Conservation (phyloP, 2,888 invertebrate species). For the Stomorhina lunata region DNA sequence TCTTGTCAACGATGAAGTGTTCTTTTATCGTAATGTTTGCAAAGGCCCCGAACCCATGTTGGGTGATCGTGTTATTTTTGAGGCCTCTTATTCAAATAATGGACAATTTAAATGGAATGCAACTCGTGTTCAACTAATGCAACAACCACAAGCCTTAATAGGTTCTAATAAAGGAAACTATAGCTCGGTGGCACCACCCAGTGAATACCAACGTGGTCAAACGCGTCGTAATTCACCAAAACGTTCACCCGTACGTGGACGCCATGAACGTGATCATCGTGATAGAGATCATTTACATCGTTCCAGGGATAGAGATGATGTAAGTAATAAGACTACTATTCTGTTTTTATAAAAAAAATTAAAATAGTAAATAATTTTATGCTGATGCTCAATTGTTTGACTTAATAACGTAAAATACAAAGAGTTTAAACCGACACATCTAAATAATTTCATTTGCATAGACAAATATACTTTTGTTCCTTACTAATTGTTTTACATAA, state of each 20-base stretch:
- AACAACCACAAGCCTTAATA: conserved; percentile 65
- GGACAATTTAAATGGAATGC: conserved; percentile 99
- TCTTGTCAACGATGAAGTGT: conserved; percentile 98
- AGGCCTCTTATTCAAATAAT: conserved; percentile 88
- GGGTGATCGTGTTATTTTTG: conserved; percentile 95
- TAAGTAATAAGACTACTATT: too few relatives aligned
- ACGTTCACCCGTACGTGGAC: conserved; percentile 68
- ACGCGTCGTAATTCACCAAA: conserved; percentile 70
- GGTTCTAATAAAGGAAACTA: conserved; percentile 77
- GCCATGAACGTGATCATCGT: conserved; percentile 69
- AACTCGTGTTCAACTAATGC: conserved; percentile 87
- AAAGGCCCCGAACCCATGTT: conserved; percentile 92
- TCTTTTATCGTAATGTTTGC: conserved; percentile 95
- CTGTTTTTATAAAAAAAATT: too few relatives aligned
- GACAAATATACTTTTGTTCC: too few relatives aligned
- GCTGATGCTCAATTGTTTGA: too few relatives aligned
- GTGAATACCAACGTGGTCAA: conserved; percentile 75
- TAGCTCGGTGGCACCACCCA: conserved; percentile 88
- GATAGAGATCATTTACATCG: conserved; percentile 58
- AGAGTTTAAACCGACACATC: too few relatives aligned
- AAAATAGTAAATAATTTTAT: too few relatives aligned
- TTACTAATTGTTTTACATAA: background rate
- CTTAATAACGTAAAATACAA: too few relatives aligned
- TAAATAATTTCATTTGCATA: too few relatives aligned
- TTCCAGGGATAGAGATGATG: conserved; percentile 68